Evolutionary conservation across 2,113 vertebrate species (phyloP), one percentile per base, ranked within the genome.

Genomic region (Oxyura jamaicensis): DNA sequence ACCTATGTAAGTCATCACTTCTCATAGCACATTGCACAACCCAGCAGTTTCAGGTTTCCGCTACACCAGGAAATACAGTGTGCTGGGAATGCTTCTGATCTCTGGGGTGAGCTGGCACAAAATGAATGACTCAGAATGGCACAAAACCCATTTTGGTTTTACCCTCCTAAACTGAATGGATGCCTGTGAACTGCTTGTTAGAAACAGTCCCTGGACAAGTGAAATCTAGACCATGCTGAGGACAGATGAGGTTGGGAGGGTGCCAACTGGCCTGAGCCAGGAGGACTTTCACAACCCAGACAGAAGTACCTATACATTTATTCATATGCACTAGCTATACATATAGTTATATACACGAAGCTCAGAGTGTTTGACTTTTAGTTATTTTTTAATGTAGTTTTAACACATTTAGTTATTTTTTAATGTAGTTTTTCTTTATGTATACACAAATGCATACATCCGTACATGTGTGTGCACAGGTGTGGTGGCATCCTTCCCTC

Each of bases 381-480:
- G n/a, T 21, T 6, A 29, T 23, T 19, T 46, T 78, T 69, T 33
- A 59, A 17, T 63, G 46, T 16, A 41, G 7, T n/a, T 73, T 58
- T 78, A n/a, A n/a, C n/a, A 68, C 35, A 15, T 26, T 5, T 4
- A 35, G n/a, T 21, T 6, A 29, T 23, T 19, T 46, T 78, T 69
- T 33, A 59, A 17, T 63, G 46, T 16, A 41, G 7, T n/a, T 73
- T 58, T 78, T 4, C 26, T n/a, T 71, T 3, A 3, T 28, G 13
- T 15, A 8, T 19, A 14, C 10, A 1, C 41, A 25, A 3, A 2
- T 35, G 28, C 11, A 39, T 50, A 6, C 23, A 5, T 53, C 52
- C 68, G 1, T 31, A 33, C 2, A 1, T 10, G 8, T 10, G 20
- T 25, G 3, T 20, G 35, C 22, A 11, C 36, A 33, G 0, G 0